Conservation (phyloP, 2,113 vertebrate species). For the Nibea albiflora region DNA sequence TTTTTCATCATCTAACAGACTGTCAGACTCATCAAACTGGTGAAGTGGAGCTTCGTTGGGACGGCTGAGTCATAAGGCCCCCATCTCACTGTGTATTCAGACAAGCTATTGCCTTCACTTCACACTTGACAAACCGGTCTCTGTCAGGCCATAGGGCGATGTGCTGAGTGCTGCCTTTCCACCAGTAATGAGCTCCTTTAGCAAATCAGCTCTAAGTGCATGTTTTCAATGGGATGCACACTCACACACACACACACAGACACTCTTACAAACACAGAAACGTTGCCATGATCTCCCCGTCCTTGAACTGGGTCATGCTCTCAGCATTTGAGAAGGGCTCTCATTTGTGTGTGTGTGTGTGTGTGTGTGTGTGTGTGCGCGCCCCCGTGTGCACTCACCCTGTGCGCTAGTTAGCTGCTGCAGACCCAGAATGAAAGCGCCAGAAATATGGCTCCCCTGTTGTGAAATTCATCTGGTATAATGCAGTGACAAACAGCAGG, state of each 20-base stretch:
- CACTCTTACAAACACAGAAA: conserved; percentile 6
- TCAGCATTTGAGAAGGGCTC: conserved; percentile 51
- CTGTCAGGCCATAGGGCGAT: conserved; percentile 32
- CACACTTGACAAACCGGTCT: conserved; percentile 42
- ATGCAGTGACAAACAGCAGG: conserved; percentile 46
- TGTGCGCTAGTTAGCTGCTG: conserved; percentile 25
- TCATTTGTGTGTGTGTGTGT: conserved; percentile 41
- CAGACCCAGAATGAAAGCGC: conserved; percentile 35
- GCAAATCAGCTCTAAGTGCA: conserved; percentile 55
- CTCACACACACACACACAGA: conserved; percentile 19
- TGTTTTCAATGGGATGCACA: conserved; percentile 51
- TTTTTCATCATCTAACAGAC: not conserved
- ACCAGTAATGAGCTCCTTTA: conserved; percentile 68
- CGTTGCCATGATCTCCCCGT: conserved; percentile 34
- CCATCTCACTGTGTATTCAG: conserved; percentile 33
- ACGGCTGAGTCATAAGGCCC: conserved; percentile 35
- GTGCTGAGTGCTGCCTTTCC: conserved; percentile 56
- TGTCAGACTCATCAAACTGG: conserved; percentile 21
- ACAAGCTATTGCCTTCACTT: conserved; percentile 46
- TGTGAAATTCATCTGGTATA: conserved; percentile 47
- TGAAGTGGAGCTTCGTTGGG: not conserved
- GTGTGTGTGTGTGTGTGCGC: conserved; percentile 20
- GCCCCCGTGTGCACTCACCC: conserved; percentile 21
- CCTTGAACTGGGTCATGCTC: conserved; percentile 69
- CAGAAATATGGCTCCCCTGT: conserved; percentile 48